Conservation (phyloP, 2,797 vertebrate genomes). For the Phataginus tricuspis region DNA sequence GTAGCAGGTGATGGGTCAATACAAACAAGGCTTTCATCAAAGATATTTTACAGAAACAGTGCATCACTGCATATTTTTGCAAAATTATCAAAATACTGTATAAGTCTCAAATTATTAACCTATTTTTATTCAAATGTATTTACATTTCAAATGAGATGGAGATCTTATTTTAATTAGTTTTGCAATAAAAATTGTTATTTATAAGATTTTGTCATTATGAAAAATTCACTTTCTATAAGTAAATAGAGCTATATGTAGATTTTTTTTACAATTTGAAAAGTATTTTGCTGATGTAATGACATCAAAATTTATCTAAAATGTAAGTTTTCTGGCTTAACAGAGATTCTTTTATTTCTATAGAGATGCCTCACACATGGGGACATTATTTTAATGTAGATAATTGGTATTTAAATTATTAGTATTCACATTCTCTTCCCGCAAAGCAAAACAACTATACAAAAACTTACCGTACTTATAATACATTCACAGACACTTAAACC, state of each 20-base stretch:
- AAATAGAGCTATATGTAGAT: conserved; percentile 53
- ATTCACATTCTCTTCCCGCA: not conserved
- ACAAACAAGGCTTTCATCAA: not conserved
- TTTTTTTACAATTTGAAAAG: not conserved
- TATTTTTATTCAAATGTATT: conserved; percentile 66
- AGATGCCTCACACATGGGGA: not conserved
- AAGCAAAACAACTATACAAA: conserved; percentile 3
- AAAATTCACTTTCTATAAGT: conserved; percentile 59
- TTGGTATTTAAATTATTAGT: not conserved
- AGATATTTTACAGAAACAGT: not conserved
- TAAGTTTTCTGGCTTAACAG: not conserved
- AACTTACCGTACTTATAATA: not conserved
- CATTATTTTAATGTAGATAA: not conserved
- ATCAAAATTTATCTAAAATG: not conserved
- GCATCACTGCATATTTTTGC: not conserved
- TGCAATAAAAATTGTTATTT: conserved; percentile 75
- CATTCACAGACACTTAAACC: not conserved
- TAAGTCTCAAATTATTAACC: not conserved
- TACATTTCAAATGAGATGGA: conserved; percentile 57
- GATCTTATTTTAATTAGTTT: conserved; percentile 73
- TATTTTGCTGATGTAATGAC: not conserved
- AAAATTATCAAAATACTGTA: not conserved
- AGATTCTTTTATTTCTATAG: not conserved
- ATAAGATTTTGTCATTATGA: conserved; percentile 53
- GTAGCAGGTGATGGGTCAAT: not conserved